Percentiles rank a stretch among this genome's conserved stretches.
These are phyloP conservation scores for Sminthurinus aureus DNA, from an alignment of 2,888 invertebrate species.

Conservation along the genomic window DNA sequence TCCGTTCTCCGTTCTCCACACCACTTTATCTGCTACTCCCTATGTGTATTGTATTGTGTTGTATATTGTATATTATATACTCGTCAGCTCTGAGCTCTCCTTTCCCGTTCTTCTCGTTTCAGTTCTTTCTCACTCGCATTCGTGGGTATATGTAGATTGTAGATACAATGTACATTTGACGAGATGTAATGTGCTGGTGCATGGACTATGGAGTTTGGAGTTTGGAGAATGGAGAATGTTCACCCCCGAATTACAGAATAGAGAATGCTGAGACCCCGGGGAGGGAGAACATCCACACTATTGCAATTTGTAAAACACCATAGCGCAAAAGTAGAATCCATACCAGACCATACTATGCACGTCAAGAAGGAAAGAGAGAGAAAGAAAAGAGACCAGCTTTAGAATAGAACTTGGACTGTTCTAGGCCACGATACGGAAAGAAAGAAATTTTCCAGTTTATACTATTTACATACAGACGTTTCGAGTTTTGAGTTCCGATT, in stretches of 20 bases:
- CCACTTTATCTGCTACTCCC: too few relatives aligned
- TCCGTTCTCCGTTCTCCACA: too few relatives aligned
- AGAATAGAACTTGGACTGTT: too few relatives aligned
- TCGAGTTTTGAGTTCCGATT: background rate
- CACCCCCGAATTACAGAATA: conserved; percentile 58
- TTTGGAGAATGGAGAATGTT: conserved; percentile 49
- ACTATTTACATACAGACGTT: background rate
- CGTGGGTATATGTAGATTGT: background rate
- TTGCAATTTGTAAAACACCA: conserved; percentile 55
- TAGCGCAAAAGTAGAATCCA: conserved; percentile 13
- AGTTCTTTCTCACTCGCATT: too few relatives aligned
- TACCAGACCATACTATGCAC: background rate
- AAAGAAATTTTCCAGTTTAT: background rate
- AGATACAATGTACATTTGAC: too few relatives aligned
- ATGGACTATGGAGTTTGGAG: background rate
- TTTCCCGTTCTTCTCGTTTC: too few relatives aligned
- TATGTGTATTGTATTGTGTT: too few relatives aligned
- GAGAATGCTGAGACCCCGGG: conserved; percentile 55
- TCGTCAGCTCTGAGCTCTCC: too few relatives aligned
- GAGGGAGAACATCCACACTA: conserved; percentile 55
- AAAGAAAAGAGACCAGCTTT: background rate
- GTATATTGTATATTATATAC: too few relatives aligned
- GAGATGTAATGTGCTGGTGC: too few relatives aligned
- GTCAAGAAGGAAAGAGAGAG: background rate
- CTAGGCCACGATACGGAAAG: background rate